Base-by-base conservation (phyloP, 2,888 invertebrate genomes). In the Melitaea athalia region DNA sequence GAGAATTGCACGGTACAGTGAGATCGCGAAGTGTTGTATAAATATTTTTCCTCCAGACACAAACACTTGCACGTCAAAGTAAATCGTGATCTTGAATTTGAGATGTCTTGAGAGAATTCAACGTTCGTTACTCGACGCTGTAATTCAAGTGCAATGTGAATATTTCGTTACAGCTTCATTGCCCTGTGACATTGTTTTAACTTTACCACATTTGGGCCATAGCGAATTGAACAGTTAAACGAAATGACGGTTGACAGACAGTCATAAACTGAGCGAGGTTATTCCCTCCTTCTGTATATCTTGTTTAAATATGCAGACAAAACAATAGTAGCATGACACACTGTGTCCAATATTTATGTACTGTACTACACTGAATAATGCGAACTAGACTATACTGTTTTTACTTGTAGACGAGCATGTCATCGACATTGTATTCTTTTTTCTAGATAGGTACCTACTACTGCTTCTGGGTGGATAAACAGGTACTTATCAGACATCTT, bases 31-130 rank as follows among this genome's bases (percentile, higher is more conserved):
- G 87, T 81, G 86, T 76, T 81, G 76, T 74, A 82, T 84, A 85
- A 88, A 88, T 82, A 86, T 85, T 85, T 83, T 84, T 78, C 77
- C 77, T 79, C 74, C 77, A 74, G 75, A 75, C 68, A 72, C 76
- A 78, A 82, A 79, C 79, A 85, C 83, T 84, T 79, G 76, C 77
- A 76, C 59, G 64, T 72, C 73, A 69, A 63, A 66, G 67, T 62
- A 72, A 78, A 74, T 77, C 76, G 76, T 77, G 76, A 78, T 75
- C 72, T 73, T 75, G 74, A 77, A 78, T 78, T 76, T 67, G 77
- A 76, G 74, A 75, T 73, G 75, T 74, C 68, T 72, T 59, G 68
- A 73, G 70, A 70, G 65, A 64, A 52, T 60, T 64, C n/a, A 43
- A 60, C 66, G 68, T 69, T 63, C 62, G 63, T 73, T 69, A 67